Conservation (phyloP, 2,797 vertebrate species). For the Aulostomus chinensis region DNA sequence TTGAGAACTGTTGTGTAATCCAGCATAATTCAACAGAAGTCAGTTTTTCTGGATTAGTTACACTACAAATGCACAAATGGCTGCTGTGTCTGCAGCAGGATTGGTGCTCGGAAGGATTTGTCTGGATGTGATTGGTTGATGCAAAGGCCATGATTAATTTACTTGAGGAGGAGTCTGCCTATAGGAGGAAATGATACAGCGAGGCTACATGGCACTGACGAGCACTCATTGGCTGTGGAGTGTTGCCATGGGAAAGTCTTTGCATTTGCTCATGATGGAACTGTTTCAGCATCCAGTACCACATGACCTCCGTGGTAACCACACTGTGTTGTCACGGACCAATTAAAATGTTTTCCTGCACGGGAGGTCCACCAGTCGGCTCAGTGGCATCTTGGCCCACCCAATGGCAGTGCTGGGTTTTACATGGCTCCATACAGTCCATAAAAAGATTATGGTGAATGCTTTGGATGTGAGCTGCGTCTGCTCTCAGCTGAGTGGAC, state of each 20-base stretch:
- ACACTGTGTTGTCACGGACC: constrained; percentile 7
- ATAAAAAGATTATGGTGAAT: too few species aligned
- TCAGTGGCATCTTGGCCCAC: not conserved
- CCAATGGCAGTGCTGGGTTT: constrained; percentile 21
- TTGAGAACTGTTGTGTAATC: too few species aligned
- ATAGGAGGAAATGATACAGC: not conserved
- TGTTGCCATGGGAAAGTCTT: constrained; percentile 46
- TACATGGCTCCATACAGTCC: not conserved
- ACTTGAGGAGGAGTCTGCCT: too few species aligned
- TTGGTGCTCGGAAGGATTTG: too few species aligned
- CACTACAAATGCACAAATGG: too few species aligned
- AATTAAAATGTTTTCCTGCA: constrained; percentile 24
- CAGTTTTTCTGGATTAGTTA: too few species aligned
- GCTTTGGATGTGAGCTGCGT: too few species aligned
- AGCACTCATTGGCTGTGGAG: constrained; percentile 37
- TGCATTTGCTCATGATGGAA: constrained; percentile 1
- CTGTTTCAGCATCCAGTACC: not conserved
- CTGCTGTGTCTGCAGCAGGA: too few species aligned
- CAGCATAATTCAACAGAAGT: too few species aligned
- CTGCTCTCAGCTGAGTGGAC: too few species aligned
- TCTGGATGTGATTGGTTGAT: too few species aligned
- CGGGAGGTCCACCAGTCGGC: constrained; percentile 26
- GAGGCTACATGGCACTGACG: not conserved
- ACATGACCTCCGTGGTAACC: constrained; percentile 9
- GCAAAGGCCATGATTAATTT: too few species aligned